Evolutionary conservation across 2,888 invertebrate genomes (phyloP), one percentile per base, ranked within the genome.

Genomic region (Fabriciana adippe): DNA sequence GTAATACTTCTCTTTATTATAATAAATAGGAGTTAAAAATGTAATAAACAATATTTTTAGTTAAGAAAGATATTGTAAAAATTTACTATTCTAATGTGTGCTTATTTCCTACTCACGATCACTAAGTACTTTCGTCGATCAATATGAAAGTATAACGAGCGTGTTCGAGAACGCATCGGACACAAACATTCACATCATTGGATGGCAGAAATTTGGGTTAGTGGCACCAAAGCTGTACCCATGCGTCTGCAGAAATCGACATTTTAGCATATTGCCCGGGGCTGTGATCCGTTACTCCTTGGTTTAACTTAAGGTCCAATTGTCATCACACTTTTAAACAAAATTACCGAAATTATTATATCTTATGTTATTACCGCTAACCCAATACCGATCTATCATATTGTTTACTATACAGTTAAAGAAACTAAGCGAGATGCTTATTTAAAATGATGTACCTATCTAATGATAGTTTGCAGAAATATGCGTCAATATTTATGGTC

Each of bases 101-200:
- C 59, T 63, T 65, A 56, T 61, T 69, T 68, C 47, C 59, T 66
- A 71, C 70, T 72, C 73, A 70, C 68, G 65, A 64, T 61, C 31
- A 53, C 56, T 66, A 48, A 77, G 78, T 87, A 88, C 87, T 89
- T 91, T 90, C 89, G 81, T 86, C 85, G 82, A 87, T 89, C 86
- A 81, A 88, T 86, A 85, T 83, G 89, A 91, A 91, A 91, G 91
- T 91, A 87, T 88, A 88, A 87, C 88, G 85, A 88, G 86, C 85
- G 85, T 88, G 84, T 88, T 88, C 85, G 85, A 84, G 83, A 87
- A 83, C 85, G 82, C 81, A 82, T 81, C 86, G 87, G 85, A 86
- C 87, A 85, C 86, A 84, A 86, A 83, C 85, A 86, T 87, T 84
- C 86, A 84, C 86, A 89, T 89, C 89, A 87, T 85, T 82, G 84